Evolutionary conservation across 1,140 invertebrate genomes (phyloP).

Genomic region (Drosophila paulistorum): DNA sequence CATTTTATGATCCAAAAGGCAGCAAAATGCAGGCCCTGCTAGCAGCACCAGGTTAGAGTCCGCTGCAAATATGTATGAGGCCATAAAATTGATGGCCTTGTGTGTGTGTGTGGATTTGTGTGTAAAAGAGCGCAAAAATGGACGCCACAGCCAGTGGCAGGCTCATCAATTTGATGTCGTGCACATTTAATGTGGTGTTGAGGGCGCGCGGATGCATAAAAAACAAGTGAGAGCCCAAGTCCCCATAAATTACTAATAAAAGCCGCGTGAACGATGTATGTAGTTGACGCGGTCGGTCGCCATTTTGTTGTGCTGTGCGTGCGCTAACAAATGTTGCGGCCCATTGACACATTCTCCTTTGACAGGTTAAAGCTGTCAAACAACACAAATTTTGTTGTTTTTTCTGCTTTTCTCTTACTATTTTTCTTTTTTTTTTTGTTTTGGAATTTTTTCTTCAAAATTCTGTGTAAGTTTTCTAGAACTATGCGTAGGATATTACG

Average conservation of each 20-base stretch:
- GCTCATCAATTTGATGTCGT: conserved; percentile 76
- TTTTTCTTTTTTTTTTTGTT: neutral
- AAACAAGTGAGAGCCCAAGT: conserved; percentile 41
- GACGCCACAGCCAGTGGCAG: conserved; percentile 48
- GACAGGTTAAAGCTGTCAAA: conserved; percentile 42
- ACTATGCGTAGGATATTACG: neutral
- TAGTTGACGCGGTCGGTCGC: neutral
- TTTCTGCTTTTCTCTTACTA: neutral
- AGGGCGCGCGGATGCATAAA: conserved; percentile 63
- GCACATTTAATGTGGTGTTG: conserved; percentile 73
- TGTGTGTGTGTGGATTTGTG: conserved; percentile 17
- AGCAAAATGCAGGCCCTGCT: conserved; percentile 49
- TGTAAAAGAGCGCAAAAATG: conserved; percentile 38
- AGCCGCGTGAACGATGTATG: conserved; percentile 23
- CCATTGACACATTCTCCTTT: conserved; percentile 47
- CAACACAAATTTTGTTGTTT: neutral
- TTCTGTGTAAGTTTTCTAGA: neutral
- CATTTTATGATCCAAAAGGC: conserved; percentile 14
- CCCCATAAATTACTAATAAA: conserved; percentile 77
- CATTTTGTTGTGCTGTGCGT: conserved; percentile 42
- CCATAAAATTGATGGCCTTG: conserved; percentile 71
- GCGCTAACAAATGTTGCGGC: conserved; percentile 56
- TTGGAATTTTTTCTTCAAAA: neutral
- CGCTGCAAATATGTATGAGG: conserved; percentile 47
- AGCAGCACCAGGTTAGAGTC: conserved; percentile 1